Evolutionary conservation across 1,140 invertebrate genomes (phyloP).

Genomic region (Euglossa dilemma): DNA sequence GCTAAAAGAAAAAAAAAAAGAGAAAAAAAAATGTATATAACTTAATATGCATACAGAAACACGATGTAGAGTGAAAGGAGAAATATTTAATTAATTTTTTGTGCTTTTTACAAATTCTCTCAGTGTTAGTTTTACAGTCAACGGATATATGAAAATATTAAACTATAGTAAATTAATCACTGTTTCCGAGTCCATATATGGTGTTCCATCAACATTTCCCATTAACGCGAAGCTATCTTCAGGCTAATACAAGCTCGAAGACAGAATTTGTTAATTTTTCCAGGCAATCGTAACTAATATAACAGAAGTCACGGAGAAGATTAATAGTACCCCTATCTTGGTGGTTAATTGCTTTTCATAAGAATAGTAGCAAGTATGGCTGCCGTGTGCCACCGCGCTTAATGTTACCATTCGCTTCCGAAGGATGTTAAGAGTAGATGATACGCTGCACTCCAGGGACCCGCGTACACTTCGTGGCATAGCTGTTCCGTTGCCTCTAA

Average conservation of each 20-base stretch:
- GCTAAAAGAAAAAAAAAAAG: no score
- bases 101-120: no score
- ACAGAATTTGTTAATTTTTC: not conserved
- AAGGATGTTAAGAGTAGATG: conserved; percentile 50
- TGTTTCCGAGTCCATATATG: no score
- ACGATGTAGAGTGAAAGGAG: no score
- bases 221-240: no score
- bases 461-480: conserved; percentile 1
- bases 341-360: conserved; percentile 25
- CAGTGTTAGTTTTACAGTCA: no score
- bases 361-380: not conserved
- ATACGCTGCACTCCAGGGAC: conserved; percentile 42
- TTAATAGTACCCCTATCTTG: not conserved
- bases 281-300: not conserved
- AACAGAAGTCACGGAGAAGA: not conserved
- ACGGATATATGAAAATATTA: no score
- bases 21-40: no score
- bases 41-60: no score
- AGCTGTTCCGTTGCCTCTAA: conserved; percentile 41
- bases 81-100: no score
- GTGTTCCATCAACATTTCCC: not conserved
- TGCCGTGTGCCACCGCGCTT: conserved; percentile 29
- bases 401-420: conserved; percentile 31
- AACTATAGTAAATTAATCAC: no score
- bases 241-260: no score